Evolutionary conservation across 2,113 vertebrate genomes (phyloP).

Genomic region (Ramphastos sulfuratus): DNA sequence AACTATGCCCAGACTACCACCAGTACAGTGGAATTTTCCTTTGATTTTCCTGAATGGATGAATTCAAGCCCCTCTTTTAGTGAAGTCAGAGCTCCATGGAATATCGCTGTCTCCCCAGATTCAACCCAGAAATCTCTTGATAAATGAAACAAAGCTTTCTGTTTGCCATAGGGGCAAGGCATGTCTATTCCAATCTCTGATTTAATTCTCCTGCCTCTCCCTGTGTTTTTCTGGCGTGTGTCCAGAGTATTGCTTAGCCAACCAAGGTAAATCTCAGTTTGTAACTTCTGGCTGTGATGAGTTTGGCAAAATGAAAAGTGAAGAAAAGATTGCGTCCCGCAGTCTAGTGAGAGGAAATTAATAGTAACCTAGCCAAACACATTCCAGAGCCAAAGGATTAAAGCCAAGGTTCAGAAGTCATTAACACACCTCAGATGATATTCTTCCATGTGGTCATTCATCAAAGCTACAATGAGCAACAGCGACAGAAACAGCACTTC

Average conservation of each 20-base stretch:
- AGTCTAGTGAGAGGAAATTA: not conserved
- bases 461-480: not conserved
- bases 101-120: not conserved
- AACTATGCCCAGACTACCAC: not conserved
- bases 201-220: not conserved
- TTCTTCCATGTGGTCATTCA: not conserved
- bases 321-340: not conserved
- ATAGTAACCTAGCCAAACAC: not conserved
- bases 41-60: not conserved
- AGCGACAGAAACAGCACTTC: not conserved
- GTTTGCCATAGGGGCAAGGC: not conserved
- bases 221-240: not conserved
- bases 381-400: not conserved
- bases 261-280: slow-evolving; percentile 1
- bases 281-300: not conserved
- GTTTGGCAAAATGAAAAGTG: not conserved
- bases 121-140: not conserved
- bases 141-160: not conserved
- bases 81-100: not conserved
- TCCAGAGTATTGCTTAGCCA: not conserved
- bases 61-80: not conserved
- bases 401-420: not conserved
- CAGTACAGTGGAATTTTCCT: not conserved
- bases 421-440: not conserved
- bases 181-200: not conserved